Percentiles rank a stretch among this genome's conserved stretches.
These are phyloP conservation scores for Cheumatopsyche charites DNA, from an alignment of 1,140 invertebrate genomes.

Conservation along the genomic window DNA sequence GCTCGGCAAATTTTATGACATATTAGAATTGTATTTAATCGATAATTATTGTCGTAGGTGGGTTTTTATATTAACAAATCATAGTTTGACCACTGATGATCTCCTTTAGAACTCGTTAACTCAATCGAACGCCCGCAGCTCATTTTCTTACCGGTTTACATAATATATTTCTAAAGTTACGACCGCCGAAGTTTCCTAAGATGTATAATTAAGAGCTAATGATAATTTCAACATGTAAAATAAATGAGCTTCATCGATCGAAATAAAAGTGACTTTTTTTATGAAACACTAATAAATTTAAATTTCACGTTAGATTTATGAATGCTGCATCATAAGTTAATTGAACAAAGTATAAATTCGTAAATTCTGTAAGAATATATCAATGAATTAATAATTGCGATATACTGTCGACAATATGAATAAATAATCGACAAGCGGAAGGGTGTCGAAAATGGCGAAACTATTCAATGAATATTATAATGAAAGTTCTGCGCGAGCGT, in stretches of 20 bases:
- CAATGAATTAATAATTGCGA: too few relatives aligned
- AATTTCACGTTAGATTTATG: too few relatives aligned
- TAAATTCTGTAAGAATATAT: too few relatives aligned
- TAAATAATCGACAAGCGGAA: neutral
- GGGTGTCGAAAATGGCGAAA: neutral
- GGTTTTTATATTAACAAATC: conserved; percentile 13
- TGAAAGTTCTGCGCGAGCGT: conserved; percentile 6
- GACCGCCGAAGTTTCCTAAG: neutral
- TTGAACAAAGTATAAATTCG: too few relatives aligned
- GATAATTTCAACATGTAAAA: conserved; percentile 11
- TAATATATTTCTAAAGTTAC: conserved; percentile 5
- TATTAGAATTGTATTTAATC: neutral
- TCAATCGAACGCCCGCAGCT: neutral
- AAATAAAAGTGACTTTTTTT: neutral
- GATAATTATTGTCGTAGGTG: conserved; percentile 12
- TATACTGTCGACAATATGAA: too few relatives aligned
- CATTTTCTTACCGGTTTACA: neutral
- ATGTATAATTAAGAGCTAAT: conserved; percentile 6
- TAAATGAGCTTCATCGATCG: conserved; percentile 6
- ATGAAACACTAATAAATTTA: too few relatives aligned
- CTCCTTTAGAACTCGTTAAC: conserved; percentile 7
- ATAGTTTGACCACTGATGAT: neutral
- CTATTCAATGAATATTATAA: conserved; percentile 22
- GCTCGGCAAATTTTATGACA: too few relatives aligned
- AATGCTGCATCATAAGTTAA: too few relatives aligned